These are phyloP conservation scores for Condylura cristata DNA, from an alignment of 2,113 vertebrate genomes.

Conservation along the genomic window DNA sequence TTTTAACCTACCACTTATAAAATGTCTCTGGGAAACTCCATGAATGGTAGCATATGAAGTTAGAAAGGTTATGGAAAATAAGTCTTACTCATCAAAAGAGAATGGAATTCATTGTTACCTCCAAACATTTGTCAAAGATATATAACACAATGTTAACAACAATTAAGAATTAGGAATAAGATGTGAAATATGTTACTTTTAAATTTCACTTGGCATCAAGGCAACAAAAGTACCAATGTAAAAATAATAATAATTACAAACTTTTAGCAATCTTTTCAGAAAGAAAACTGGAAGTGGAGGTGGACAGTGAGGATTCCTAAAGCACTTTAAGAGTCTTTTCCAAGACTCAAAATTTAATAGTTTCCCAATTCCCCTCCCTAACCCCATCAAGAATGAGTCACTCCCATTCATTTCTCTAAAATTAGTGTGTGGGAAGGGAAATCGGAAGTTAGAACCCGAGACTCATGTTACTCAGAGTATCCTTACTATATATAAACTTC, in stretches of 20 bases:
- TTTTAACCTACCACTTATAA: neutral
- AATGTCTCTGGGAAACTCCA: neutral
- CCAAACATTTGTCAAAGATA: constrained; percentile 1
- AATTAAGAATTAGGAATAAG: constrained; percentile 12
- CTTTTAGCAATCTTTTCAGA: constrained; percentile 6
- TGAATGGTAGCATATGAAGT: neutral
- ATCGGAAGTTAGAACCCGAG: neutral
- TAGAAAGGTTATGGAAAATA: neutral
- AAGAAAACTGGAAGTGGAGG: neutral
- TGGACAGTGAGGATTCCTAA: neutral
- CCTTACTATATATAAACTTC: neutral
- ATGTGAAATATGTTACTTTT: constrained; percentile 18
- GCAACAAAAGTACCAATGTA: neutral
- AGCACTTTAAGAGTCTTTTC: neutral
- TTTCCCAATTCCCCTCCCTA: neutral
- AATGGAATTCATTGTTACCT: neutral
- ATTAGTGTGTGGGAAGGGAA: constrained; percentile 28
- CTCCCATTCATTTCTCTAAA: constrained; percentile 25
- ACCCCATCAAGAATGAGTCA: constrained; percentile 47
- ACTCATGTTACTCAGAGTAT: neutral
- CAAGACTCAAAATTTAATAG: constrained; percentile 8
- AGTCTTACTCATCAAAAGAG: neutral
- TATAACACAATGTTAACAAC: neutral
- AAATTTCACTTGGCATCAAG: constrained; percentile 28
- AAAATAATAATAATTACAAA: neutral